Evolutionary conservation across 1,140 invertebrate genomes (phyloP), one percentile per base, ranked within the genome.

Genomic region (Tetramorium parvispinum): DNA sequence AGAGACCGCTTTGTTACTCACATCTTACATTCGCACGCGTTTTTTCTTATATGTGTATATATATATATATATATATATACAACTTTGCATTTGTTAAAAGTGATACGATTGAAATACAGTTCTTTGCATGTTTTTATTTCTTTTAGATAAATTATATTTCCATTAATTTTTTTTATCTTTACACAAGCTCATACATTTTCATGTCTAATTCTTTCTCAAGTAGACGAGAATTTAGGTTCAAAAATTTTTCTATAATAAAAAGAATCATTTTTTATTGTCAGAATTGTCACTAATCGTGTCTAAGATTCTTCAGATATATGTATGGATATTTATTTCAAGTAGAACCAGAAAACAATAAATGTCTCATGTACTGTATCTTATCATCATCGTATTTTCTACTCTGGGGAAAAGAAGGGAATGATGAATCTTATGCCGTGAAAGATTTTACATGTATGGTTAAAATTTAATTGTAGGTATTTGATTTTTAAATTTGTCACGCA

Each of bases 111-210:
- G 7, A 66, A 82, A 71, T 27, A 83, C 32, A 55, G 40, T 83
- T 57, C n/a, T 71, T 24, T 85, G 79, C 66, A 89, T 88, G 87
- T 46, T 61, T 61, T 13, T 32, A 32, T 21, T 65, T 65, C 7
- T 61, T 71, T 27, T 71, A 18, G 40, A 55, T 68, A 81, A 63
- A n/a, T 63, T 65, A n/a, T 11, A 55, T 76, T 75, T 21, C n/a
- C 43, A 49, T 37, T 13, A 37, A 57, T 70, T 43, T 66, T 66
- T 63, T 7, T 43, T 21, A 27, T 59, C 77, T 85, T 65, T 16
- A 16, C 16, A 81, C 76, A 51, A 87, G 40, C 0, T 49, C 11
- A 16, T 46, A 37, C 49, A 63, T 63, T 75, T 21, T 37, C 16
- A 43, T 43, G 40, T 43, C 32, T 32, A 2, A 32, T 32, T 32